Evolutionary conservation across 1,140 invertebrate species (phyloP), one percentile per base, ranked within the genome.

Genomic region (Rhizoglyphus robini): DNA sequence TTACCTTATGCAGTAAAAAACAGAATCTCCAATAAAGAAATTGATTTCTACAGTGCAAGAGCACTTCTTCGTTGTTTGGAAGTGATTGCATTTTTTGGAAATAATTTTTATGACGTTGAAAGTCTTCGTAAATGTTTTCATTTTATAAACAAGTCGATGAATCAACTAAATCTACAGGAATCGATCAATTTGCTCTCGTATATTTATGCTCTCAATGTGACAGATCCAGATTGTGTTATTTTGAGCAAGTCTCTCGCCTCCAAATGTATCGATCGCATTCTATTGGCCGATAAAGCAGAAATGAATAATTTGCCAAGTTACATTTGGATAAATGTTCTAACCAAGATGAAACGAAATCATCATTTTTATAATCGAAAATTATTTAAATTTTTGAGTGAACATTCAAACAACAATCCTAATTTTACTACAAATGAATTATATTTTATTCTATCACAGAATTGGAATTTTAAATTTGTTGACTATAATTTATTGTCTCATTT

Each of bases 31-130:
- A 29, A 60, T 27, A 60, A 60, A 27, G 58, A 60, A 46, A 23
- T 60, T 4, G 30, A 60, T 60, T 60, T 60, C n/a, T 18, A 29
- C 15, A 15, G 36, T 60, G 15, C 58, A 4, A 1, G 29, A 4
- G 36, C 58, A 32, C 27, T 60, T 3, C 15, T 60, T 13, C 15
- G 13, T 23, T 32, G 15, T n/a, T 15, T 60, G 20, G 58, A 60
- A 38, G 23, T 60, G 58, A 32, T 60, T 38, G 32, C 58, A 3
- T 11, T 20, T 60, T 60, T 60, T 60, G 58, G 58, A 2, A 32
- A 60, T 27, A 18, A 11, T 32, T 60, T 60, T 46, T 8, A 8
- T 3, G 30, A 60, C 36, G 2, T 27, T 3, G 29, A 60, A 29
- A 20, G 15, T 5, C 8, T 60, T 13, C 8, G 29, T n/a, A 30